Percentiles rank a stretch among this genome's conserved stretches.
These are phyloP conservation scores for Tiliqua scincoides DNA, from an alignment of 2,113 vertebrate genomes.

Conservation along the genomic window DNA sequence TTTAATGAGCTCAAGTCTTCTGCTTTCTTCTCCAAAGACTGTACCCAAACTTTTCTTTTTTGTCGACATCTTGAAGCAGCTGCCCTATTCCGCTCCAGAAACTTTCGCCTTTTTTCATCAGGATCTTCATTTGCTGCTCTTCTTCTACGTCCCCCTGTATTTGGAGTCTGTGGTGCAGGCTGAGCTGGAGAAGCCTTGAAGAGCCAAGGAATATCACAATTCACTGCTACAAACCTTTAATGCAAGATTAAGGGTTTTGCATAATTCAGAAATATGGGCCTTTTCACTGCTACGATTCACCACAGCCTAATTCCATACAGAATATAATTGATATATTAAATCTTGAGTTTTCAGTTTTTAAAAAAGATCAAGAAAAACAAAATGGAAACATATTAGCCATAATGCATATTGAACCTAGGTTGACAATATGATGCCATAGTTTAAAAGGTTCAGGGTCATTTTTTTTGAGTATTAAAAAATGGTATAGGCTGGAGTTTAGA, in stretches of 20 bases:
- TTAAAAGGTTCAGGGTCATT: not conserved
- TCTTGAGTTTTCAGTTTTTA: not conserved
- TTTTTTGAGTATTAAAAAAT: not conserved
- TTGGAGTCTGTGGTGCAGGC: conserved; percentile 88
- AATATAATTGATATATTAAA: not conserved
- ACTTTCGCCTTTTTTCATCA: conserved; percentile 96
- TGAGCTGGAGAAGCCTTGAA: conserved; percentile 89
- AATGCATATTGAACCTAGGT: not conserved
- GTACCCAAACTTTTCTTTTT: conserved; percentile 99
- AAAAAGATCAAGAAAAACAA: not conserved
- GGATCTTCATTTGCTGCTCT: conserved; percentile 96
- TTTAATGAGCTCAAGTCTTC: conserved; percentile 93
- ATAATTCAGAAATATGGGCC: not conserved
- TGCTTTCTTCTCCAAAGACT: conserved; percentile 94
- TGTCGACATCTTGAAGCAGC: conserved; percentile 96
- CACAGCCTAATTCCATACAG: not conserved
- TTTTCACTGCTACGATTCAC: not conserved
- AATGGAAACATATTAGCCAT: not conserved
- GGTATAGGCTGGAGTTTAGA: not conserved
- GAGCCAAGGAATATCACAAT: not conserved
- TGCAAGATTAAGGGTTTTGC: not conserved
- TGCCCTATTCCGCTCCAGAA: conserved; percentile 94
- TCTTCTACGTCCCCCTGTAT: conserved; percentile 91
- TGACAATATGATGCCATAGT: not conserved
- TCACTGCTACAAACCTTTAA: not conserved